Percentiles rank a stretch among this genome's conserved stretches.
These are phyloP conservation scores for Naja naja DNA, from an alignment of 2,113 vertebrate genomes.

Conservation along the genomic window DNA sequence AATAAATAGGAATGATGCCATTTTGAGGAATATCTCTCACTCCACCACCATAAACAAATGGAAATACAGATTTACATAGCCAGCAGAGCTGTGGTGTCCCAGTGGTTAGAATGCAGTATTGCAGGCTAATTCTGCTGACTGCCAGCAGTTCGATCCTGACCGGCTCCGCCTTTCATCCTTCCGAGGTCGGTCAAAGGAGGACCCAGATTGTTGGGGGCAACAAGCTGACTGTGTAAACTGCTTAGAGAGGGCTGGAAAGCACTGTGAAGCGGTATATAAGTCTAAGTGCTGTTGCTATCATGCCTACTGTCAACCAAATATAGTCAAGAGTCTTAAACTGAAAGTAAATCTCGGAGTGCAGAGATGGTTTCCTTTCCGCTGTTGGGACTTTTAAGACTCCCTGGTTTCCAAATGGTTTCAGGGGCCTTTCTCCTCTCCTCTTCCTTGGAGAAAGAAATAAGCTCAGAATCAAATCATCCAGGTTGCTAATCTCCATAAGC, in stretches of 20 bases:
- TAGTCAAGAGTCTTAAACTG: constrained; percentile 27
- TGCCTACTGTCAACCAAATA: neutral
- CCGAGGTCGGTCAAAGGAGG: too few relatives aligned
- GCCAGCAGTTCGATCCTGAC: too few relatives aligned
- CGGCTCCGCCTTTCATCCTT: too few relatives aligned
- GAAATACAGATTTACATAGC: neutral
- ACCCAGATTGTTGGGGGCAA: too few relatives aligned
- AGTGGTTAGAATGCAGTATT: too few relatives aligned
- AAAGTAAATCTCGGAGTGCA: constrained; percentile 25
- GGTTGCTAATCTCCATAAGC: constrained; percentile 43
- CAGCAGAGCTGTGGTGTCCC: too few relatives aligned
- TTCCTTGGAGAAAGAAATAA: constrained; percentile 33
- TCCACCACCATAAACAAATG: neutral
- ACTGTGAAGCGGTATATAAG: too few relatives aligned
- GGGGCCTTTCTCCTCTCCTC: neutral
- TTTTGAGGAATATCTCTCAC: neutral
- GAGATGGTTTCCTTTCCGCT: neutral
- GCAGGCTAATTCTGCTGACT: too few relatives aligned
- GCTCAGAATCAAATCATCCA: constrained; percentile 9
- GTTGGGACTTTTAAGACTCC: neutral
- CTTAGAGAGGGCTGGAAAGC: too few relatives aligned
- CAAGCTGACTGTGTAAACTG: too few relatives aligned
- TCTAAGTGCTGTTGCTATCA: neutral
- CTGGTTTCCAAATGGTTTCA: neutral
- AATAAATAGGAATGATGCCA: neutral